A percentile compares a stretch with the other conserved stretches of the same genome.
Conservation (phyloP, 2,113 vertebrate genomes). For the Paradisaea rubra region DNA sequence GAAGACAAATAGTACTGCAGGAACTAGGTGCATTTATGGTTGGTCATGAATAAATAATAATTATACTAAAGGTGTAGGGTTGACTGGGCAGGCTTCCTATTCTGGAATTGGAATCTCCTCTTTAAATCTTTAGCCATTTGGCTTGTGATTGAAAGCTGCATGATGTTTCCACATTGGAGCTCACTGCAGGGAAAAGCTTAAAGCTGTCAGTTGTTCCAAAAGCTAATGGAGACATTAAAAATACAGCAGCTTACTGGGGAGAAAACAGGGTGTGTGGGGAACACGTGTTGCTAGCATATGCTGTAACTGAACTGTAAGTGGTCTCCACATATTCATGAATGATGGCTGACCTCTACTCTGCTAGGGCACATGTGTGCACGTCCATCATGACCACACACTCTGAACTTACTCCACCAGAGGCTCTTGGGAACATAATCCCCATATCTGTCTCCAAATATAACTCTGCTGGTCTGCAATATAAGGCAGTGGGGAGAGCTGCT, state of each 20-base stretch:
- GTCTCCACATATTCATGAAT: slow-evolving; percentile 43
- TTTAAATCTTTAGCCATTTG: not conserved
- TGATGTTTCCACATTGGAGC: not conserved
- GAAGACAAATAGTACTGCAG: not conserved
- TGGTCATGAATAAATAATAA: slow-evolving; percentile 15
- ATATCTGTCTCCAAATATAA: slow-evolving; percentile 62
- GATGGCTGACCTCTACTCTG: slow-evolving; percentile 26
- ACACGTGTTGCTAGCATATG: slow-evolving; percentile 1
- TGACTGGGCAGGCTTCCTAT: not conserved
- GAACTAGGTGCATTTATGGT: not conserved
- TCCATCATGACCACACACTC: slow-evolving; percentile 65
- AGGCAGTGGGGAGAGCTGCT: slow-evolving; percentile 15
- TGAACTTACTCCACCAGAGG: slow-evolving; percentile 36
- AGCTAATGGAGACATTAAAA: slow-evolving; percentile 25
- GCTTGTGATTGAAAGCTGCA: not conserved
- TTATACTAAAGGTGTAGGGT: not conserved
- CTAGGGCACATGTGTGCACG: slow-evolving; percentile 65
- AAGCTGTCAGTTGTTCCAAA: not conserved
- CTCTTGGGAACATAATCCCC: slow-evolving; percentile 52
- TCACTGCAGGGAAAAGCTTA: not conserved
- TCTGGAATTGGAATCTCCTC: not conserved
- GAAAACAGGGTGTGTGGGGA: not conserved
- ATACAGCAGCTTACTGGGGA: not conserved
- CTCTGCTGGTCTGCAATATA: slow-evolving; percentile 44
- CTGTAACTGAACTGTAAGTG: slow-evolving; percentile 49